Conservation (phyloP, 2,888 invertebrate species). For the Drosophila dives region DNA sequence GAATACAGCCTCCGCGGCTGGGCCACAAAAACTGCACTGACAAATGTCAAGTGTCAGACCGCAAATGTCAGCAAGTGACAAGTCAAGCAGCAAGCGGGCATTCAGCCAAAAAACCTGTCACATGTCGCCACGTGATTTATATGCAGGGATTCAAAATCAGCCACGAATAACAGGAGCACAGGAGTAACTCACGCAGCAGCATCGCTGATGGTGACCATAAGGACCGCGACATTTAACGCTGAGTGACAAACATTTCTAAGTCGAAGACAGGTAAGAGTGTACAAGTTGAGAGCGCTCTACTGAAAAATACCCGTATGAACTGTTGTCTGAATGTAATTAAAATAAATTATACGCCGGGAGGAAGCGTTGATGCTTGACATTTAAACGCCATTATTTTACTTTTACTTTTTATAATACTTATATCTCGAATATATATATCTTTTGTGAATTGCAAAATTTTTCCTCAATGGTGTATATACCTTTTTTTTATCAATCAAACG, state of each 20-base stretch:
- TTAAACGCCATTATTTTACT: not conserved
- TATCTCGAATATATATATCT: too few relatives aligned
- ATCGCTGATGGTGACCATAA: conserved; percentile 36
- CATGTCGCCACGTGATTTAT: conserved; percentile 68
- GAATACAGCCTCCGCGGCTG: not conserved
- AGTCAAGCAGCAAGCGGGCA: conserved; percentile 60
- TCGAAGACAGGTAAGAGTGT: conserved; percentile 4
- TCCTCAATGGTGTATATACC: not conserved
- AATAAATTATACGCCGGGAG: not conserved
- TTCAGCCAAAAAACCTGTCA: conserved; percentile 68
- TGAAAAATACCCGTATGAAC: not conserved
- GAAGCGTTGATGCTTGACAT: too few relatives aligned
- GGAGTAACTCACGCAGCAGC: conserved; percentile 18
- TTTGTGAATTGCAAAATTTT: not conserved
- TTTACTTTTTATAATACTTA: not conserved
- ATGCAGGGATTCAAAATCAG: conserved; percentile 24
- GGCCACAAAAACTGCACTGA: conserved; percentile 40
- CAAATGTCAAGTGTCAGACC: conserved; percentile 73
- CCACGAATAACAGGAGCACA: conserved; percentile 16
- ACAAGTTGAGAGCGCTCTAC: not conserved
- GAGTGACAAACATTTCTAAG: conserved; percentile 43
- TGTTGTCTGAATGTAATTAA: not conserved
- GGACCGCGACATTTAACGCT: conserved; percentile 39
- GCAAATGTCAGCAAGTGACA: conserved; percentile 73
- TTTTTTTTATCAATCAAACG: not conserved